Evolutionary conservation across 2,888 invertebrate genomes (phyloP), one percentile per base, ranked within the genome.

Genomic region (Dasysyrphus tricinctus): DNA sequence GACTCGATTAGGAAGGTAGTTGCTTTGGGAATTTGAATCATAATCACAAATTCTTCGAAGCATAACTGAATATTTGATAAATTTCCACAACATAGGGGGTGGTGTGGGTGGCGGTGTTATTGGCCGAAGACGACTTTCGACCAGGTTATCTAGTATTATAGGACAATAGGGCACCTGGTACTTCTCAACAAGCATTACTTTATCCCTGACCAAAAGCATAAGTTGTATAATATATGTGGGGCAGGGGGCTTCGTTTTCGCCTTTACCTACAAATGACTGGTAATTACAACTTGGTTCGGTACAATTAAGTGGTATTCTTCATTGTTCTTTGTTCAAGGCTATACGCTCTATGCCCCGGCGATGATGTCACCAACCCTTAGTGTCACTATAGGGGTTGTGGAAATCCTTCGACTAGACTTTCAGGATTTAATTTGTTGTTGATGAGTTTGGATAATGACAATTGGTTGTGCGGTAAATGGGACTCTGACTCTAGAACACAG

Each of bases 391-490:
- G 29, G 37, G 59, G 44, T 37, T n/a, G 47, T 12, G 75, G 47
- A 54, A 61, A 39, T 54, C 67, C 78, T 72, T 54, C 47, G 70
- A 37, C 75, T 34, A 61, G 61, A 51, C 75, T 76, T 72, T 74
- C n/a, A 24, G 51, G 24, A 59, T 80, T 42, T 85, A 85, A 85
- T 80, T 85, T 73, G 77, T 73, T 85, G 84, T 77, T 85, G 80
- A 85, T 85, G 84, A 80, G 73, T 85, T 80, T 44, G 73, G 67
- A 80, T 85, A 80, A 80, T 85, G 76, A 69, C 80, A 85, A 85
- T 85, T 85, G 76, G 59, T 49, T 65, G 47, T 56, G n/a, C 67
- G 67, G 67, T 69, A 47, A 51, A 63, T 44, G 47, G 39, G 16
- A 16, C 24, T 54, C 14, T 54, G 51, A 6, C 51, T 54, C 24